These are phyloP conservation scores for Cebus imitator DNA, from an alignment of 2,113 vertebrate species.

Conservation along the genomic window DNA sequence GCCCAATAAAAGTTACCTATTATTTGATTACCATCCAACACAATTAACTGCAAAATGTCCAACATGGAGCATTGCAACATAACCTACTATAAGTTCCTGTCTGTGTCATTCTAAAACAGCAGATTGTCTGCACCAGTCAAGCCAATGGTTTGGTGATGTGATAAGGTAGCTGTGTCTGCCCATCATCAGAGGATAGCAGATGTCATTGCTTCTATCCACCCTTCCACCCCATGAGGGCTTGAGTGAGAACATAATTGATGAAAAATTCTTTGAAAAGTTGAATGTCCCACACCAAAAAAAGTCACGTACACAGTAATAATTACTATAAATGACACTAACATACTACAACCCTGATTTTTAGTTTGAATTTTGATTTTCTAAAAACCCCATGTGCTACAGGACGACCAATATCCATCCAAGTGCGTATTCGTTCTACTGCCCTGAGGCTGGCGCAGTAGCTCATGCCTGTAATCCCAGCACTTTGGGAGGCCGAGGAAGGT, in stretches of 20 bases:
- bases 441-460: too few species aligned
- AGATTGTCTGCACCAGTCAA: not conserved
- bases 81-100: not conserved
- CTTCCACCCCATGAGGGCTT: not conserved
- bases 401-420: constrained; percentile 17
- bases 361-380: constrained; percentile 39
- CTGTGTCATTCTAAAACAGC: constrained; percentile 3
- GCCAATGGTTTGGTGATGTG: not conserved
- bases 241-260: not conserved
- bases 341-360: not conserved
- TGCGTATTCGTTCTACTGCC: not conserved
- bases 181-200: not conserved
- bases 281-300: not conserved
- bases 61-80: not conserved
- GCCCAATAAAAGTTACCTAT: not conserved
- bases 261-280: constrained; percentile 35
- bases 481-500: too few species aligned
- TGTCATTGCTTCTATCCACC: not conserved
- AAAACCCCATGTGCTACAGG: not conserved
- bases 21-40: constrained; percentile 26
- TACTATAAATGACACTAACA: not conserved
- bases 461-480: too few species aligned
- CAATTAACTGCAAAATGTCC: not conserved
- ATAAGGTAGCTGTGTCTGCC: not conserved
- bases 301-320: not conserved